Evolutionary conservation across 2,113 vertebrate genomes (phyloP).

Genomic region (Carassius gibelio): DNA sequence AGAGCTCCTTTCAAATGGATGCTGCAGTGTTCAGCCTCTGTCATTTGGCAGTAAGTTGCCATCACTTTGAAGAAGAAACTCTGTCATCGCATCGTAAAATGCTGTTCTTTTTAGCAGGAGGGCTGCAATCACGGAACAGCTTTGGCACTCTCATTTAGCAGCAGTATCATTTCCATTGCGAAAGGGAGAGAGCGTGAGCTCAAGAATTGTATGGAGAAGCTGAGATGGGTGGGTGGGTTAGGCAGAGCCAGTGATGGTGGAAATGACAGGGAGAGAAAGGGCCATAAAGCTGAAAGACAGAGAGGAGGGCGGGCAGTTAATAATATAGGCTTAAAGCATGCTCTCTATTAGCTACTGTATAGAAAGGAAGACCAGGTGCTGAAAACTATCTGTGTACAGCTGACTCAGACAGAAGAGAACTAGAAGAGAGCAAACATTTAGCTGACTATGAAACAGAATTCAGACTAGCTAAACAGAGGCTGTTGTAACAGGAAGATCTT

Average conservation of each 20-base stretch:
- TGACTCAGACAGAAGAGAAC: constrained; percentile 1
- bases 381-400: not conserved
- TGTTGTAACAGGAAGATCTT: not conserved
- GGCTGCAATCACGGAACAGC: constrained; percentile 34
- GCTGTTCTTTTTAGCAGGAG: constrained; percentile 51
- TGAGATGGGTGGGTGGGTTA: constrained; percentile 37
- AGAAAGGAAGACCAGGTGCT: not conserved
- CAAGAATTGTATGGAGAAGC: constrained; percentile 23
- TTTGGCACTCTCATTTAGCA: constrained; percentile 46
- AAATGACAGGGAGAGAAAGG: constrained; percentile 28
- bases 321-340: constrained; percentile 29
- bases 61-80: constrained; percentile 57
- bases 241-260: constrained; percentile 19
- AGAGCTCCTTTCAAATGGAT: constrained; percentile 33
- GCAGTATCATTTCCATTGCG: constrained; percentile 40
- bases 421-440: constrained; percentile 1
- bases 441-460: not conserved
- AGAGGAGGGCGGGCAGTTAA: constrained; percentile 23
- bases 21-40: constrained; percentile 37
- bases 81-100: constrained; percentile 48
- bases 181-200: not conserved
- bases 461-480: not conserved
- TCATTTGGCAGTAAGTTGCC: constrained; percentile 38
- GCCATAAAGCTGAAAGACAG: constrained; percentile 24
- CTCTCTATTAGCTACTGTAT: constrained; percentile 20